A percentile compares a stretch with the other conserved stretches of the same genome.
Evolutionary conservation across 2,113 vertebrate genomes (phyloP).

Genomic region (Speoplatyrhinus poulsoni): DNA sequence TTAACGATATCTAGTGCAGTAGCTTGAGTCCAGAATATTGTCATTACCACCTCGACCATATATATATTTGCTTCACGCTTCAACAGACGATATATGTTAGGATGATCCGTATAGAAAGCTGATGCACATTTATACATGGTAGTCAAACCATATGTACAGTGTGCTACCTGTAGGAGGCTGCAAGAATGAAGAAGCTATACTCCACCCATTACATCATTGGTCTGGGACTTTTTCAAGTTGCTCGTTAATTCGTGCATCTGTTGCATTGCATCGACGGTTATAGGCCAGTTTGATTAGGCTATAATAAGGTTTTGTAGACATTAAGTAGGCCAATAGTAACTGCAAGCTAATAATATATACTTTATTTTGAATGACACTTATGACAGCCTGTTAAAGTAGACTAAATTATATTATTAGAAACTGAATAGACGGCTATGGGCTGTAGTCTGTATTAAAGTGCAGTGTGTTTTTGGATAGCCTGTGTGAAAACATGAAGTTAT

Average conservation of each 20-base stretch:
- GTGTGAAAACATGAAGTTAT: no score
- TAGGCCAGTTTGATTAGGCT: not conserved
- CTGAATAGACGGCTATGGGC: no score
- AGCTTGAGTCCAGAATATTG: conserved; percentile 21
- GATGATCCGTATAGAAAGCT: not conserved
- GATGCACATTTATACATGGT: conserved; percentile 26
- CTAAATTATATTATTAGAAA: not conserved
- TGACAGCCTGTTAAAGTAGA: conserved; percentile 7
- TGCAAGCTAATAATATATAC: not conserved
- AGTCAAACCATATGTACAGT: not conserved
- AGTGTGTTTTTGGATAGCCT: no score
- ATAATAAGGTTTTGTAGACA: not conserved
- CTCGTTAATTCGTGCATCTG: conserved; percentile 55
- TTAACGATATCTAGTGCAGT: conserved; percentile 15
- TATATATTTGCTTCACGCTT: not conserved
- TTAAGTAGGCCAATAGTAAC: not conserved
- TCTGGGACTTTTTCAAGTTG: conserved; percentile 64
- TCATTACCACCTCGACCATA: conserved; percentile 11
- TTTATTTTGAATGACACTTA: conserved; percentile 11
- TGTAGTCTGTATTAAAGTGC: no score
- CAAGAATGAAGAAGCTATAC: conserved; percentile 40
- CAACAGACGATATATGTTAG: conserved; percentile 6
- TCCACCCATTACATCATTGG: conserved; percentile 18
- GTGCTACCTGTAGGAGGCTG: conserved; percentile 23
- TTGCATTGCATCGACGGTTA: conserved; percentile 45